Percentiles rank a stretch among this genome's conserved stretches.
These are phyloP conservation scores for Eilema caniola DNA, from an alignment of 2,888 invertebrate species.

Conservation along the genomic window DNA sequence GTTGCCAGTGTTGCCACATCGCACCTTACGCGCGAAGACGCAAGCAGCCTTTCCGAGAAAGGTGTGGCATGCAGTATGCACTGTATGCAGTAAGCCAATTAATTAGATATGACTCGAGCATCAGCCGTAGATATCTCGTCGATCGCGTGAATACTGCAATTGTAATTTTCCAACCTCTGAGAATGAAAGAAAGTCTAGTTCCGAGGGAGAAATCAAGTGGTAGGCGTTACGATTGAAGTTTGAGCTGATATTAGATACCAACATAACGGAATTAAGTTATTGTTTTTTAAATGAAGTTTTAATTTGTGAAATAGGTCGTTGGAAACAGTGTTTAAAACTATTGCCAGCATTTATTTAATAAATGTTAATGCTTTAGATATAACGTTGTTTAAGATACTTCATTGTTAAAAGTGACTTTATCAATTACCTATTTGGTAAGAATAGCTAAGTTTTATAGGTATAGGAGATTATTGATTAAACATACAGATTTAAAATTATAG, in stretches of 20 bases:
- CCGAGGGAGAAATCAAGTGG: background rate
- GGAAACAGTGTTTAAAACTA: too few relatives aligned
- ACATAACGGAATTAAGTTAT: background rate
- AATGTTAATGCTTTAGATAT: background rate
- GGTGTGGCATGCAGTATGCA: constrained; percentile 43
- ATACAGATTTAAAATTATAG: too few relatives aligned
- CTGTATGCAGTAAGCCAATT: constrained; percentile 46
- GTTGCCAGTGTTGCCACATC: background rate
- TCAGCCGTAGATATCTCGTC: constrained; percentile 37
- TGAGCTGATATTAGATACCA: background rate
- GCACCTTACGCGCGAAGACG: constrained; percentile 1
- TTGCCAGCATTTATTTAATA: too few relatives aligned
- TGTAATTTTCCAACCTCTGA: constrained; percentile 25
- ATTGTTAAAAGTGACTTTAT: too few relatives aligned
- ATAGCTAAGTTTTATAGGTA: too few relatives aligned
- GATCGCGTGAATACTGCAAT: constrained; percentile 43
- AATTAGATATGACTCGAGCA: constrained; percentile 48
- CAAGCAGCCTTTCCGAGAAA: constrained; percentile 23
- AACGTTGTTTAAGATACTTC: background rate
- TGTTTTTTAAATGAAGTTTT: background rate
- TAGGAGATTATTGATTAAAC: too few relatives aligned
- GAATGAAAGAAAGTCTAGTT: constrained; percentile 27
- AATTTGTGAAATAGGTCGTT: background rate
- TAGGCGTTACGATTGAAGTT: background rate
- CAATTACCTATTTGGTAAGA: too few relatives aligned